Percentiles rank a stretch among this genome's conserved stretches.
phyloP scores from a whole-genome alignment of 2,113 vertebrate species.

The Gallinago paraguaiae region DNA sequence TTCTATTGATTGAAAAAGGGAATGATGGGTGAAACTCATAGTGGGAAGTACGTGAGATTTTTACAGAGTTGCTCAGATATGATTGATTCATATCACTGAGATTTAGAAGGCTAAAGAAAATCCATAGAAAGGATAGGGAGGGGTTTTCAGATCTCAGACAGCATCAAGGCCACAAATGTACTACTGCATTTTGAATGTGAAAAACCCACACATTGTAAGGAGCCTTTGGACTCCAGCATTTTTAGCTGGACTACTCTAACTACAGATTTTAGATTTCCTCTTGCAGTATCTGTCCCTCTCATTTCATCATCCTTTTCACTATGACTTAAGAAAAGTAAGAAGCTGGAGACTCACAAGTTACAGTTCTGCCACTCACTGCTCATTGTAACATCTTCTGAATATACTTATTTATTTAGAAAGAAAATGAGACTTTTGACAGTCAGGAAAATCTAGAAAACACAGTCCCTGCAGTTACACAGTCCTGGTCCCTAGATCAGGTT shows the following conservation, averaged over 20 bases:
- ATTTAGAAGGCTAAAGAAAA: constrained; percentile 26
- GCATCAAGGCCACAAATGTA: not conserved
- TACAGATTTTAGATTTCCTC: not conserved
- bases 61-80: not conserved
- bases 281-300: not conserved
- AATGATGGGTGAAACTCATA: not conserved
- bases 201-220: not conserved
- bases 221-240: not conserved
- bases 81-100: constrained; percentile 14
- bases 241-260: not conserved
- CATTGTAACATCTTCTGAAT: not conserved
- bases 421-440: not conserved
- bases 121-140: not conserved
- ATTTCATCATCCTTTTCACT: not conserved
- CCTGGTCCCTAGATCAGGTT: not conserved
- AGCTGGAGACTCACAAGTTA: not conserved
- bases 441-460: not conserved
- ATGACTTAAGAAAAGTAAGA: not conserved
- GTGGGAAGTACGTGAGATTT: not conserved
- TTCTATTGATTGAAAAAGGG: constrained; percentile 7
- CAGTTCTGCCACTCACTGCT: not conserved
- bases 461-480: not conserved
- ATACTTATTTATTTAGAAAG: not conserved
- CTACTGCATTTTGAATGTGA: not conserved
- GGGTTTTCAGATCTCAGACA: not conserved